phyloP scores from a whole-genome alignment of 35 echinoderm and acorn worm species.

The Apostichopus japonicus region DNA sequence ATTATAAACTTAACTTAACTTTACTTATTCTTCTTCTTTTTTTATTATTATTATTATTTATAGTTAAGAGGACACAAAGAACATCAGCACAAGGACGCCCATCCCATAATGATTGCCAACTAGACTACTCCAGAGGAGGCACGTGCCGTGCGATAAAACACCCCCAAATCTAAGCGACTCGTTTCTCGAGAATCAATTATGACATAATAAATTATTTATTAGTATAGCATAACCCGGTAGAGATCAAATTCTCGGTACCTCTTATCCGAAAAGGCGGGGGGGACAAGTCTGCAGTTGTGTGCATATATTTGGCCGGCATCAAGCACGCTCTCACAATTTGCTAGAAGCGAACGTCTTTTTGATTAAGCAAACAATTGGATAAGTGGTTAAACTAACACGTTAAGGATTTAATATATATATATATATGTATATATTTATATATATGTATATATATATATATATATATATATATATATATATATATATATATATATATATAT shows the following conservation, averaged over 20 bases:
- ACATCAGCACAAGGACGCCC: neutral
- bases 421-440: no score
- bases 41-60: neutral
- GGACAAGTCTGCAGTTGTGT: neutral
- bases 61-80: constrained; percentile 14
- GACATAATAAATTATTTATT: constrained; percentile 4
- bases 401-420: neutral
- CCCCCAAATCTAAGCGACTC: constrained; percentile 12
- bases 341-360: neutral
- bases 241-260: neutral
- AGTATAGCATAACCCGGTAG: neutral
- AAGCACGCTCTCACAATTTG: neutral
- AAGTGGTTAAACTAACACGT: constrained; percentile 17
- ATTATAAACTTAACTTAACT: neutral
- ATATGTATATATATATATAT: no score
- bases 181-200: neutral
- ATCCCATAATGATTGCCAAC: neutral
- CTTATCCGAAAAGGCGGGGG: neutral
- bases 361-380: constrained; percentile 2
- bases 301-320: neutral
- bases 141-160: neutral
- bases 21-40: neutral
- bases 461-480: no score
- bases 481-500: no score
- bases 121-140: neutral